Evolutionary conservation across 2,113 vertebrate genomes (phyloP).

Genomic region (Chamaea fasciata): DNA sequence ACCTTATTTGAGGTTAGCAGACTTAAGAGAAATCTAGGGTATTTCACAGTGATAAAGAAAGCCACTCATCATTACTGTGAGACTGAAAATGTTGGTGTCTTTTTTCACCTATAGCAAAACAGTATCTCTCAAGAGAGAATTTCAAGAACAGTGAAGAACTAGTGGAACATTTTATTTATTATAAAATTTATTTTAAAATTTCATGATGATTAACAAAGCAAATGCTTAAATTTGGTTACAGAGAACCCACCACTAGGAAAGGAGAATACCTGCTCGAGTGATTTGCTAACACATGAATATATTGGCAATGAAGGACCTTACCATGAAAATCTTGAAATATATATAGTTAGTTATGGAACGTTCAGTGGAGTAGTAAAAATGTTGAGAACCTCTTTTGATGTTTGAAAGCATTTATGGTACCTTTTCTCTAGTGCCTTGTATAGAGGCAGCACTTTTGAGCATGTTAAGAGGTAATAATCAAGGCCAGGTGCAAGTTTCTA

Average conservation of each 20-base stretch:
- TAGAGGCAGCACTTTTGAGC: neutral
- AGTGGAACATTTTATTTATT: neutral
- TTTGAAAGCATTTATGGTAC: neutral
- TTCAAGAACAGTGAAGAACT: neutral
- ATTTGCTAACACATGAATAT: neutral
- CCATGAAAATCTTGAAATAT: neutral
- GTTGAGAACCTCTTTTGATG: neutral
- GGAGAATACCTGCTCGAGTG: neutral
- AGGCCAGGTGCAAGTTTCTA: neutral
- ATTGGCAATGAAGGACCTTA: neutral
- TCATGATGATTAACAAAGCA: neutral
- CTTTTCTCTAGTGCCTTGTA: neutral
- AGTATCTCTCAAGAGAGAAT: neutral
- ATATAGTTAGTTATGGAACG: neutral
- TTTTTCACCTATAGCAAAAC: neutral
- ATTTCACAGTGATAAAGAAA: neutral
- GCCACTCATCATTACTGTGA: neutral
- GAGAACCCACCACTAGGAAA: neutral
- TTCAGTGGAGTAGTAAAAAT: neutral
- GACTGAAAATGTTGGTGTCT: neutral
- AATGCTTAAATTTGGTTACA: neutral
- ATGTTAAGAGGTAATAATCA: neutral
- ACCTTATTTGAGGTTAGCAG: neutral
- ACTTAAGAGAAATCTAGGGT: neutral
- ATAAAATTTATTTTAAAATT: neutral